phyloP scores from a whole-genome alignment of 2,888 invertebrate species.

The Resseliella maxima region DNA sequence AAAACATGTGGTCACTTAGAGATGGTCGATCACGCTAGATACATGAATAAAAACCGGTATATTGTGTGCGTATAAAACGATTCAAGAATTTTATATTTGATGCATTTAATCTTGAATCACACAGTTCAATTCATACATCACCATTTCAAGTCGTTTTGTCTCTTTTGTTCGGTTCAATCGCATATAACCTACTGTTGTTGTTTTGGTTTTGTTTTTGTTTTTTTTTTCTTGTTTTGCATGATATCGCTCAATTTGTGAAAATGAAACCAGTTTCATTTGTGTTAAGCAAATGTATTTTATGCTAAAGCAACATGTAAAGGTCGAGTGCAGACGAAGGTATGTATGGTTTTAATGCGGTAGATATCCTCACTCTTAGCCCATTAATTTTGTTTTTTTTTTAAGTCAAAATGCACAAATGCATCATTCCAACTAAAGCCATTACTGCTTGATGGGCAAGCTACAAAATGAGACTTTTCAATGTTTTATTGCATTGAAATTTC shows the following conservation, averaged over 20 bases:
- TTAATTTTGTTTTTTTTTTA: background rate
- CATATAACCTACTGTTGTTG: background rate
- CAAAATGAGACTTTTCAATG: background rate
- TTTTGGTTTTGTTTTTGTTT: background rate
- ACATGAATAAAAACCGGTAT: background rate
- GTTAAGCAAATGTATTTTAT: background rate
- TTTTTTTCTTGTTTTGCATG: background rate
- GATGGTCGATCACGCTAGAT: too few species aligned
- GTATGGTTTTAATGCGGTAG: slow-evolving; percentile 43
- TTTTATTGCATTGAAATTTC: background rate
- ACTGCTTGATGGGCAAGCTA: background rate
- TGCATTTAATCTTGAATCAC: slow-evolving; percentile 13
- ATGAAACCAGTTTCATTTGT: slow-evolving; percentile 42
- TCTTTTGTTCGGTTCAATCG: background rate
- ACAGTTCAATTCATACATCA: slow-evolving; percentile 29
- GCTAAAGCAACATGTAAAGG: slow-evolving; percentile 36
- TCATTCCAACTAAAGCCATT: background rate
- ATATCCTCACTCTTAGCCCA: background rate
- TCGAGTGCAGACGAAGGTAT: slow-evolving; percentile 48
- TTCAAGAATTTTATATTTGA: background rate
- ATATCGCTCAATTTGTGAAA: slow-evolving; percentile 46
- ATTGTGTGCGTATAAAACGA: background rate
- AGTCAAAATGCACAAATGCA: slow-evolving; percentile 7
- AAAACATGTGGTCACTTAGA: too few species aligned
- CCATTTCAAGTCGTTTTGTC: background rate